A percentile compares a stretch with the other conserved stretches of the same genome.
phyloP scores from a whole-genome alignment of 1,140 invertebrate species.

The Trachelipus rathkii region DNA sequence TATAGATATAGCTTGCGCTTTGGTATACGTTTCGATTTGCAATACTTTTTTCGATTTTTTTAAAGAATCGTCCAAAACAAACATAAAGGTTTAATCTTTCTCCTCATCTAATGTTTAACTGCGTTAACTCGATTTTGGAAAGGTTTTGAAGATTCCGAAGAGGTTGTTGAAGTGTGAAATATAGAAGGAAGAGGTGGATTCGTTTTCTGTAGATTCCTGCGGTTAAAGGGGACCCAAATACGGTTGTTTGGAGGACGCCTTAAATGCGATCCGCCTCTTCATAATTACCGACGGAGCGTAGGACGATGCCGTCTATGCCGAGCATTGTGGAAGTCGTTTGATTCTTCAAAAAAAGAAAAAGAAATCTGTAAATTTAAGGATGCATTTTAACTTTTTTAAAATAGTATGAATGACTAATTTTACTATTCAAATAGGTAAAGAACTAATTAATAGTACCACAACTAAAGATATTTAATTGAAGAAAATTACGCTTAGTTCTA shows the following conservation, averaged over 20 bases:
- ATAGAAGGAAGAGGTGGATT: conserved; percentile 19
- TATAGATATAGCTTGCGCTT: conserved; percentile 37
- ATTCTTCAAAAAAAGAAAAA: too few relatives aligned
- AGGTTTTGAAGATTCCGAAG: conserved; percentile 44
- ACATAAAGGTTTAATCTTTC: conserved; percentile 72
- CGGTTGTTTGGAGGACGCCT: conserved; percentile 16
- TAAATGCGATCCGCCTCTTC: neutral
- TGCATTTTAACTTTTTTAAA: too few relatives aligned
- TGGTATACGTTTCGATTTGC: conserved; percentile 41
- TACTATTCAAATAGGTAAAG: neutral
- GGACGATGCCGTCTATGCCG: conserved; percentile 22
- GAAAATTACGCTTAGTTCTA: neutral
- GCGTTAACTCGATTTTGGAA: conserved; percentile 41
- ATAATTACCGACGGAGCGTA: conserved; percentile 22
- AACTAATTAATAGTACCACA: neutral
- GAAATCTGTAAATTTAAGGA: too few relatives aligned
- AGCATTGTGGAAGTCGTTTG: neutral
- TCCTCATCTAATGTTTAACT: conserved; percentile 56
- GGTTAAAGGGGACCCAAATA: conserved; percentile 4
- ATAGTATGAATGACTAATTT: too few relatives aligned
- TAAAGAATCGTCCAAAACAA: conserved; percentile 76
- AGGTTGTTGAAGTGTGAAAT: conserved; percentile 45
- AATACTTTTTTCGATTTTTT: conserved; percentile 62
- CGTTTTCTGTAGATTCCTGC: conserved; percentile 18
- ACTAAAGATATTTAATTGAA: too few relatives aligned